Percentiles rank a stretch among this genome's conserved stretches.
These are phyloP conservation scores for Euphydryas editha DNA, from an alignment of 2,888 invertebrate species.

Conservation along the genomic window DNA sequence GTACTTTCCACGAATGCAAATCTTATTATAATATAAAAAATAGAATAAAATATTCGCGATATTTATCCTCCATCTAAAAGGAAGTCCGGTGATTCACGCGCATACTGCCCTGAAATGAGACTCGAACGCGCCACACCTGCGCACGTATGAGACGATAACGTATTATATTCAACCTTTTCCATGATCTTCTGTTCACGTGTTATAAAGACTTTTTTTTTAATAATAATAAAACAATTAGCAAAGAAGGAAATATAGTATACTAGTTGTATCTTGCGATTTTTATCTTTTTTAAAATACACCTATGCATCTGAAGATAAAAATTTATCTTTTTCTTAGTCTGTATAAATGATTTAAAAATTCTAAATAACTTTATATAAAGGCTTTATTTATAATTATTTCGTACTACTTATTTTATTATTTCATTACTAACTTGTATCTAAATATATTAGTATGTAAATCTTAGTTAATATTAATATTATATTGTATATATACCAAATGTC, in stretches of 20 bases:
- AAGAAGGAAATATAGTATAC: not conserved
- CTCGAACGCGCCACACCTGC: constrained; percentile 27
- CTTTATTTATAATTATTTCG: too few species aligned
- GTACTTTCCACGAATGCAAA: not conserved
- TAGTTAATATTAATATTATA: too few species aligned
- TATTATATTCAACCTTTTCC: not conserved
- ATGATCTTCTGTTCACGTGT: too few species aligned
- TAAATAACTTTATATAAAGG: too few species aligned
- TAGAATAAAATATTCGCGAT: constrained; percentile 8
- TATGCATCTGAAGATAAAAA: too few species aligned
- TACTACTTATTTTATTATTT: too few species aligned
- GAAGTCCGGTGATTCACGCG: constrained; percentile 35
- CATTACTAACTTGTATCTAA: too few species aligned
- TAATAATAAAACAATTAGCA: not conserved
- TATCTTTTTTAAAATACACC: too few species aligned
- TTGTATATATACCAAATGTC: too few species aligned
- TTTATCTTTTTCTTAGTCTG: too few species aligned
- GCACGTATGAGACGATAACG: constrained; percentile 6
- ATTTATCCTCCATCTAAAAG: constrained; percentile 19
- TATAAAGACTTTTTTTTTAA: not conserved
- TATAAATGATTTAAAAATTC: too few species aligned
- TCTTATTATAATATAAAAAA: not conserved
- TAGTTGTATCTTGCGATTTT: not conserved
- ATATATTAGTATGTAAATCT: too few species aligned
- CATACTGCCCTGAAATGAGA: constrained; percentile 24